Conservation (phyloP, 2,113 vertebrate genomes). For the Limnothrissa miodon region DNA sequence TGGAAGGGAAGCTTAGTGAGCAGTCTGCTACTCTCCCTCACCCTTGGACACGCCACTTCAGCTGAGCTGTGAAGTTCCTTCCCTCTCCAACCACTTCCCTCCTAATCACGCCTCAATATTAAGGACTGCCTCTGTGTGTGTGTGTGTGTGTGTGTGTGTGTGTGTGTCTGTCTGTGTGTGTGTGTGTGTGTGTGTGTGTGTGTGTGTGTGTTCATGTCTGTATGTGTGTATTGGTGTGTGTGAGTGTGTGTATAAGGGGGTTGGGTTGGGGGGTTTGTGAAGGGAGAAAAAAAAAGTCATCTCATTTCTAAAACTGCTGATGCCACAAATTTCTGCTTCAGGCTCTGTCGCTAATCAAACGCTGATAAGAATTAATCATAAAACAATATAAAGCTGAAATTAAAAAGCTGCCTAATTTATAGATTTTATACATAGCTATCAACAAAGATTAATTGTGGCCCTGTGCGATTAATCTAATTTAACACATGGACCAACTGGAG, state of each 20-base stretch:
- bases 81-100: neutral
- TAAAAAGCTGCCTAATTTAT: slow-evolving; percentile 52
- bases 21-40: neutral
- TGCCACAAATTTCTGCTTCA: slow-evolving; percentile 50
- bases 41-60: neutral
- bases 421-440: slow-evolving; percentile 54
- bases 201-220: no score
- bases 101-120: neutral
- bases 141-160: slow-evolving; percentile 4
- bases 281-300: neutral
- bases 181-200: slow-evolving; percentile 5
- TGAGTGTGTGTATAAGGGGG: neutral
- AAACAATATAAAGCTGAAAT: slow-evolving; percentile 55
- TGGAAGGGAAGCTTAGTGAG: slow-evolving; percentile 5
- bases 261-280: neutral
- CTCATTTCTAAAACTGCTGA: slow-evolving; percentile 51
- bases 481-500: slow-evolving; percentile 50
- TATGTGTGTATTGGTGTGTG: neutral
- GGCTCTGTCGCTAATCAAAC: slow-evolving; percentile 45
- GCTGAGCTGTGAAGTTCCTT: slow-evolving; percentile 13
- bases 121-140: neutral
- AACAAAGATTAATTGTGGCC: slow-evolving; percentile 52
- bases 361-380: slow-evolving; percentile 57
- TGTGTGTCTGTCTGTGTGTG: neutral
- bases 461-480: slow-evolving; percentile 53